Conservation (phyloP, 2,797 vertebrate genomes). For the Amblyopsis hoosieri region DNA sequence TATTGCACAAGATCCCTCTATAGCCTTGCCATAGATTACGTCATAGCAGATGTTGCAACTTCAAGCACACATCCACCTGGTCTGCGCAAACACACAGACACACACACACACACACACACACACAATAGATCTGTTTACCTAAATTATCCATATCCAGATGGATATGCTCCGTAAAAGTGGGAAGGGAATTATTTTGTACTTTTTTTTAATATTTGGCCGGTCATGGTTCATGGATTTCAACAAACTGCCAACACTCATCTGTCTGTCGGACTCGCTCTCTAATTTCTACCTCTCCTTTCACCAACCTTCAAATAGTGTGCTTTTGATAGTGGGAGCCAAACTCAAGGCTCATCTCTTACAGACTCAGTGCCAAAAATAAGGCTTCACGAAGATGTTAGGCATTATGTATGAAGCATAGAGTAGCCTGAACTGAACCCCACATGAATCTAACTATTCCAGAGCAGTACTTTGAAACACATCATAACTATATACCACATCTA, state of each 20-base stretch:
- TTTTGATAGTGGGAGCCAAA: neutral
- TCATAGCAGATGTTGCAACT: conserved; percentile 60
- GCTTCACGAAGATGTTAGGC: neutral
- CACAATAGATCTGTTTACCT: conserved; percentile 38
- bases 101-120: neutral
- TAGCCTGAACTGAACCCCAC: neutral
- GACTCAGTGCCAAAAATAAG: neutral
- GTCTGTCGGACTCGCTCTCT: neutral
- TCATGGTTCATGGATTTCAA: neutral
- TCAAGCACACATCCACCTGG: conserved; percentile 39
- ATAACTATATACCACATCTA: too few relatives aligned
- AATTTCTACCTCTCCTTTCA: neutral
- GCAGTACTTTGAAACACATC: neutral
- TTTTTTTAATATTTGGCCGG: conserved; percentile 8
- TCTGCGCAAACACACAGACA: conserved; percentile 4
- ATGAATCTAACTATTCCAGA: neutral
- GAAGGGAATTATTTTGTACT: neutral
- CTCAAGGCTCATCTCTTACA: neutral
- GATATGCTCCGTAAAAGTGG: conserved; percentile 21
- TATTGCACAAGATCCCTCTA: conserved; percentile 39
- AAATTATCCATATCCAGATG: conserved; percentile 44
- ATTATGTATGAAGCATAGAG: neutral
- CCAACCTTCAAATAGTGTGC: neutral
- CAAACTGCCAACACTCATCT: neutral
- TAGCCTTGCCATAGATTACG: conserved; percentile 50